A percentile compares a stretch with the other conserved stretches of the same genome.
phyloP scores from a whole-genome alignment of 1,140 invertebrate species.

The Nymphalis io region DNA sequence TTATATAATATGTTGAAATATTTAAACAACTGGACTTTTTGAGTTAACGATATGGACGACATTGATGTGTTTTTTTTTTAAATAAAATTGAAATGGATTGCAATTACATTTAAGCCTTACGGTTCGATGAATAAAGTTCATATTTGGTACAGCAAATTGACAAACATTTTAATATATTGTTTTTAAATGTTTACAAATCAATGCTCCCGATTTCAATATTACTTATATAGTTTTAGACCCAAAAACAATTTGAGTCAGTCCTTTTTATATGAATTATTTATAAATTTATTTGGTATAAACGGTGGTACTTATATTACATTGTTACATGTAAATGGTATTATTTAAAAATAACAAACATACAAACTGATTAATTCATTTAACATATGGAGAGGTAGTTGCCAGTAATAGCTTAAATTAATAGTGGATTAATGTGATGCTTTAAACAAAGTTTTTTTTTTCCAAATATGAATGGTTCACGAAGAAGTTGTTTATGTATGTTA shows the following conservation, averaged over 20 bases:
- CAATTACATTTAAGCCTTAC: too few species aligned
- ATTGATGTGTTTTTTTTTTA: not conserved
- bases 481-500: too few species aligned
- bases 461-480: not conserved
- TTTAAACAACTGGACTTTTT: constrained; percentile 10
- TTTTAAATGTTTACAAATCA: not conserved
- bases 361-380: constrained; percentile 38
- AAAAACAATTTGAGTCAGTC: constrained; percentile 9
- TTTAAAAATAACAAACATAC: constrained; percentile 33
- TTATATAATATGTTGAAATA: constrained; percentile 11
- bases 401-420: constrained; percentile 27
- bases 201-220: not conserved
- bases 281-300: constrained; percentile 25
- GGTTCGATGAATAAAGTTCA: too few species aligned
- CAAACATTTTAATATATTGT: too few species aligned
- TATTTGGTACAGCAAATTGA: too few species aligned
- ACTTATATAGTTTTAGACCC: not conserved
- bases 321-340: not conserved
- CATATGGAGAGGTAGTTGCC: constrained; percentile 42
- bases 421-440: constrained; percentile 21
- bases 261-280: not conserved
- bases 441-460: not conserved
- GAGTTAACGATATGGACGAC: not conserved
- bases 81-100: not conserved
- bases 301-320: constrained; percentile 20